Percentiles rank a stretch among this genome's conserved stretches.
Conservation (phyloP, 2,888 invertebrate species). For the Cepaea hortensis region DNA sequence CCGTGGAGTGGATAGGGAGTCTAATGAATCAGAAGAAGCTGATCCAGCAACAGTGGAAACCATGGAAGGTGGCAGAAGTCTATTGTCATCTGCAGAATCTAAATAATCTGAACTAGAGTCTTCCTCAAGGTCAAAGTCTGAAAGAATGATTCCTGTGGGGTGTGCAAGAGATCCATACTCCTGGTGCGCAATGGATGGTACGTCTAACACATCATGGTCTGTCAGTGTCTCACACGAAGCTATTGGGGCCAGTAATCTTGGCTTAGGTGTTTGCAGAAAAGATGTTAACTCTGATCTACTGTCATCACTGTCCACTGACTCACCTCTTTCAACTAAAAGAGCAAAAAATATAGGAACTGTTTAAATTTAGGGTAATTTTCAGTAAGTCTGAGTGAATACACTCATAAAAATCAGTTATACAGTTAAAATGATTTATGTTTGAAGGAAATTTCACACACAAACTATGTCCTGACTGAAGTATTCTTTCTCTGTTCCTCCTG, state of each 20-base stretch:
- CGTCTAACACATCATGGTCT: slow-evolving; percentile 63
- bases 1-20: slow-evolving; percentile 55
- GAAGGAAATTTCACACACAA: no score
- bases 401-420: neutral
- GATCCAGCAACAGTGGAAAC: slow-evolving; percentile 53
- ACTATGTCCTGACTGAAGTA: no score
- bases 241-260: slow-evolving; percentile 75
- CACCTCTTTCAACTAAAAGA: slow-evolving; percentile 57
- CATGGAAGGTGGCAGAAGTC: slow-evolving; percentile 57
- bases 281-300: slow-evolving; percentile 61
- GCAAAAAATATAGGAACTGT: neutral
- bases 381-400: neutral
- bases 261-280: slow-evolving; percentile 63
- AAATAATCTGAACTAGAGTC: slow-evolving; percentile 64
- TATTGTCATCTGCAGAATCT: slow-evolving; percentile 59
- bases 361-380: neutral
- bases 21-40: slow-evolving; percentile 65
- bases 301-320: slow-evolving; percentile 63
- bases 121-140: slow-evolving; percentile 57
- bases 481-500: no score
- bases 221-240: slow-evolving; percentile 75
- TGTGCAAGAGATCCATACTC: slow-evolving; percentile 53
- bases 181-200: slow-evolving; percentile 67
- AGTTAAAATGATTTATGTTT: no score
- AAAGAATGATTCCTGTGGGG: slow-evolving; percentile 59